Evolutionary conservation across 23 tunicate species (phyloP).

Genomic region (Ascidia mentula): DNA sequence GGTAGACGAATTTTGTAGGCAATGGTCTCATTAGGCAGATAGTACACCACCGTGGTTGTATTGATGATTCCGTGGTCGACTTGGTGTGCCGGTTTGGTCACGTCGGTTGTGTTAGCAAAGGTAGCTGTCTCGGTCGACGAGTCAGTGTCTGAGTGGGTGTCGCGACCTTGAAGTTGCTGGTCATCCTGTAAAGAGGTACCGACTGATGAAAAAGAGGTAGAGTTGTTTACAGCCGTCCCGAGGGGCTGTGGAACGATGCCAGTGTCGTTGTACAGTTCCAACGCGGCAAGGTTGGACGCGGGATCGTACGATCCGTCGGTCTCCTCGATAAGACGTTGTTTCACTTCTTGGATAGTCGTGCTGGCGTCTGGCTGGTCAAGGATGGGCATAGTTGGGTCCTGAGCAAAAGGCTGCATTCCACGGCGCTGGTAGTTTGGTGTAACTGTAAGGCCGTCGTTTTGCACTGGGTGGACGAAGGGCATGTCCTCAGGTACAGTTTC

Average conservation of each 20-base stretch:
- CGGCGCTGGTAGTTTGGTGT: conserved; percentile 14
- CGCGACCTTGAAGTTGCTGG: neutral
- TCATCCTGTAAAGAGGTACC: neutral
- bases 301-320: conserved; percentile 48
- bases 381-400: conserved; percentile 74
- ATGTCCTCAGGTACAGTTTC: conserved; percentile 28
- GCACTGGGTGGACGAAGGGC: conserved; percentile 56
- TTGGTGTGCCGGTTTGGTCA: neutral
- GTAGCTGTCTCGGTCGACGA: conserved; percentile 59
- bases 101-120: conserved; percentile 24
- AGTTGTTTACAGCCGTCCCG: neutral
- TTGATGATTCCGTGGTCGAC: neutral
- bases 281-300: neutral
- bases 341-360: conserved; percentile 90
- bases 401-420: conserved; percentile 46
- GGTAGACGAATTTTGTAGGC: conserved; percentile 61
- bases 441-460: conserved; percentile 49
- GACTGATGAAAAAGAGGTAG: neutral
- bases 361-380: conserved; percentile 76
- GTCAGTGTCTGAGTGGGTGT: conserved; percentile 36
- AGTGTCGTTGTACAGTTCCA: neutral
- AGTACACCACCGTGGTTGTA: conserved; percentile 48
- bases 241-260: neutral
- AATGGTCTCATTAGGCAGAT: conserved; percentile 56
- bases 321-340: conserved; percentile 78